Conservation (phyloP, 1,140 invertebrate species). For the Caenorhabditis latens region DNA sequence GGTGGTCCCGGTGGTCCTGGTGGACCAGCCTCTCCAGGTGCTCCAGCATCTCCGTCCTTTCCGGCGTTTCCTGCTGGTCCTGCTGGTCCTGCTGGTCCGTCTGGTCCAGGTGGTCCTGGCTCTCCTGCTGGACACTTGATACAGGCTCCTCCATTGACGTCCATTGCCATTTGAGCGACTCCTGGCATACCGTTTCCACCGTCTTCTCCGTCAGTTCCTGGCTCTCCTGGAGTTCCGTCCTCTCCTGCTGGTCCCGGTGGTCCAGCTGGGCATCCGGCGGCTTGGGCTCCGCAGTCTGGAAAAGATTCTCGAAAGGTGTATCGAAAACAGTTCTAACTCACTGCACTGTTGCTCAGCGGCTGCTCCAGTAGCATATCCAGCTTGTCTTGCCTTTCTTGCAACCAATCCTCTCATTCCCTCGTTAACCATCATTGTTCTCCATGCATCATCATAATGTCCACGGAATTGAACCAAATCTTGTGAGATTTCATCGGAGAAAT, state of each 20-base stretch:
- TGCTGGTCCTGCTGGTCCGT: slow-evolving; percentile 59
- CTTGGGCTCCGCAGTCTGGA: slow-evolving; percentile 59
- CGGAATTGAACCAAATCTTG: slow-evolving; percentile 47
- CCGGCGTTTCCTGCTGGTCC: slow-evolving; percentile 61
- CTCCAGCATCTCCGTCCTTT: slow-evolving; percentile 6
- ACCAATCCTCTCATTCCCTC: slow-evolving; percentile 43
- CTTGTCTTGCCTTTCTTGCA: not conserved
- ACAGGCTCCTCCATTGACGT: slow-evolving; percentile 56
- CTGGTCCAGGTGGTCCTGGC: slow-evolving; percentile 59
- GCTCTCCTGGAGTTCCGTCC: slow-evolving; percentile 82
- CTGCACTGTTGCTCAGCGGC: slow-evolving; percentile 45
- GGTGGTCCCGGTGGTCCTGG: slow-evolving; percentile 59
- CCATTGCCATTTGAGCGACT: slow-evolving; percentile 30
- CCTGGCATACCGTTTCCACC: slow-evolving; percentile 82
- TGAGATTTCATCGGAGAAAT: slow-evolving; percentile 49
- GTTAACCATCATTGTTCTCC: slow-evolving; percentile 55
- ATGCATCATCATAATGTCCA: slow-evolving; percentile 58
- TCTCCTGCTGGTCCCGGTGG: slow-evolving; percentile 81
- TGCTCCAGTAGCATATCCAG: slow-evolving; percentile 46
- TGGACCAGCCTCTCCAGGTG: slow-evolving; percentile 19
- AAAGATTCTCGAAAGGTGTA: too few species aligned
- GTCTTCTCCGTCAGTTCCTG: slow-evolving; percentile 83
- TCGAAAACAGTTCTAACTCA: too few species aligned
- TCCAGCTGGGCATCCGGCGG: slow-evolving; percentile 81
- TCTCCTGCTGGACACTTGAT: slow-evolving; percentile 62